Evolutionary conservation across 2,113 vertebrate species (phyloP).

Genomic region (Phalacrocorax brasilianus): DNA sequence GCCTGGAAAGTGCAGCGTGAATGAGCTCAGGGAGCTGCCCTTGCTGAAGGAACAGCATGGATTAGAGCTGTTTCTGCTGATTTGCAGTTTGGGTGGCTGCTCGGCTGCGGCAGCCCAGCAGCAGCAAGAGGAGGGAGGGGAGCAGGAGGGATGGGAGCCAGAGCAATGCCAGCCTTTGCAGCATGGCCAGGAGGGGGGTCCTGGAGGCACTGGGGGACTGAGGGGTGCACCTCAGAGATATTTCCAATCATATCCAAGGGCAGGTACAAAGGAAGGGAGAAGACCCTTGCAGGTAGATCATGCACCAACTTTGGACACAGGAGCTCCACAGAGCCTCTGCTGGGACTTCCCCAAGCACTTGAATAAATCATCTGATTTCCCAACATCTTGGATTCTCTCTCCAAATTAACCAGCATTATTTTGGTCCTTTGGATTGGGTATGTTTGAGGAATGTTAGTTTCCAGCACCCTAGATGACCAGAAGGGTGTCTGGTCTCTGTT

Average conservation of each 20-base stretch:
- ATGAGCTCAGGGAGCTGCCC: background rate
- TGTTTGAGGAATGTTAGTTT: background rate
- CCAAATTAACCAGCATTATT: background rate
- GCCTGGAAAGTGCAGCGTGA: background rate
- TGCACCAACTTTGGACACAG: background rate
- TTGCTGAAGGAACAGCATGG: accelerated
- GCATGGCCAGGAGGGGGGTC: accelerated
- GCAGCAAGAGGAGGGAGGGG: background rate
- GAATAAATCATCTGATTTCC: background rate
- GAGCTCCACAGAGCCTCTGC: background rate
- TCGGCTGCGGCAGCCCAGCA: background rate
- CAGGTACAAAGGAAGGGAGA: background rate
- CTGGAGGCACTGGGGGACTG: background rate
- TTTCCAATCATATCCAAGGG: background rate
- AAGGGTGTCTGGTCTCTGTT: background rate
- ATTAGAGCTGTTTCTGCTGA: background rate
- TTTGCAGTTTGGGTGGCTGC: background rate
- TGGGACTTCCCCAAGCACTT: background rate
- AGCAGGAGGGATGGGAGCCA: background rate
- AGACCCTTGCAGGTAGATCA: background rate
- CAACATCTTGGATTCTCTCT: background rate
- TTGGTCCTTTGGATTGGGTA: background rate
- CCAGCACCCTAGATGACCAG: background rate
- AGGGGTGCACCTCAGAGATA: background rate
- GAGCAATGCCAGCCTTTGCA: background rate